Conservation (phyloP, 2,797 vertebrate genomes). For the Sebastes kiyomatsui region DNA sequence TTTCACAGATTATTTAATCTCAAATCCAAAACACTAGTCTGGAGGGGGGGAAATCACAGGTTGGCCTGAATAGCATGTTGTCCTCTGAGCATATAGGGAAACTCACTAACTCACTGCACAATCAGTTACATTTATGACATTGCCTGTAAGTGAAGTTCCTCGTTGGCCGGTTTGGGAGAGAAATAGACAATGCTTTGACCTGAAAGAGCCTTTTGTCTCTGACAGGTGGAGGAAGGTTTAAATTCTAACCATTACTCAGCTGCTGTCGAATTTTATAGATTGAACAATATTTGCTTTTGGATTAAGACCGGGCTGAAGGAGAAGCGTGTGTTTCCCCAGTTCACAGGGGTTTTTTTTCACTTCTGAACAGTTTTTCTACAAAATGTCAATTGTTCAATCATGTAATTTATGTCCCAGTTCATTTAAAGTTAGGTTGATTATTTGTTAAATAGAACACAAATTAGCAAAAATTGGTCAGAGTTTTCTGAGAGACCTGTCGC, state of each 20-base stretch:
- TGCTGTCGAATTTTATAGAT: conserved; percentile 44
- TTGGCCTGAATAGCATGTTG: background rate
- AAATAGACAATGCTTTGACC: conserved; percentile 12
- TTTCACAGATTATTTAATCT: background rate
- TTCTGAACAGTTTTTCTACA: background rate
- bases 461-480: background rate
- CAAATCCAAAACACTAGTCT: background rate
- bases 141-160: conserved; percentile 10
- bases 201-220: conserved; percentile 41
- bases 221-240: conserved; percentile 47
- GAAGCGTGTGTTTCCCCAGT: background rate
- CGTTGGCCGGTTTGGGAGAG: background rate
- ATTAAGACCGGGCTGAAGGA: conserved; percentile 20
- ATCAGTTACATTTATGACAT: background rate
- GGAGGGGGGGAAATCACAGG: no score
- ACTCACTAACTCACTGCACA: background rate
- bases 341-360: conserved; percentile 9
- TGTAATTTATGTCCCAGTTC: background rate
- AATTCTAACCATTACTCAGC: conserved; percentile 40
- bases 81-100: background rate
- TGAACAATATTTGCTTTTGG: conserved; percentile 59
- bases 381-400: background rate
- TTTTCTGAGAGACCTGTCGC: conserved; percentile 33
- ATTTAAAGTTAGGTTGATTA: background rate
- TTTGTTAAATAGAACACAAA: conserved; percentile 9